Evolutionary conservation across 1,140 invertebrate genomes (phyloP).

Genomic region (Elymnias hypermnestra): DNA sequence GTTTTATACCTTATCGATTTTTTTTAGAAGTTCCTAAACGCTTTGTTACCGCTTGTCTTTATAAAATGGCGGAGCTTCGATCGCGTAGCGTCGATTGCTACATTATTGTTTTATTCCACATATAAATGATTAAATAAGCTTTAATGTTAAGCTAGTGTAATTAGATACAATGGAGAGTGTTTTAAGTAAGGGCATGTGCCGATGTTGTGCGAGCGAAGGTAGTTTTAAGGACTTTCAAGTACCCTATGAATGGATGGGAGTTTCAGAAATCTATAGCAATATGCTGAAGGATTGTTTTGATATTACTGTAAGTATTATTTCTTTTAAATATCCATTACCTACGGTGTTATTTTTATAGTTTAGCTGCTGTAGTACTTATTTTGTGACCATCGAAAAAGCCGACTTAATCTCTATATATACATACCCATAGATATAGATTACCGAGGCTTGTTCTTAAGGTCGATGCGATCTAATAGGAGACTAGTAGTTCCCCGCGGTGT

Average conservation of each 20-base stretch:
- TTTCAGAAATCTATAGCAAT: slow-evolving; percentile 55
- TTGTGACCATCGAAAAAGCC: too few species aligned
- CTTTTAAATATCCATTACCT: not conserved
- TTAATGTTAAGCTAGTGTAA: slow-evolving; percentile 34
- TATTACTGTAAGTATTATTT: slow-evolving; percentile 43
- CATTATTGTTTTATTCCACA: slow-evolving; percentile 24
- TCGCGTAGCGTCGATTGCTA: slow-evolving; percentile 33
- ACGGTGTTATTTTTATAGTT: not conserved
- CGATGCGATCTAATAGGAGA: too few species aligned
- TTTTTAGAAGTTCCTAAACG: not conserved
- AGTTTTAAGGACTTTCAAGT: slow-evolving; percentile 53
- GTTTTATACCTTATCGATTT: slow-evolving; percentile 1
- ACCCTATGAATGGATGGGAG: slow-evolving; percentile 60
- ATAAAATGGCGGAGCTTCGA: slow-evolving; percentile 53
- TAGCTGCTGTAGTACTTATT: not conserved
- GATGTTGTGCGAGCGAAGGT: slow-evolving; percentile 60
- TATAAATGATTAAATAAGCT: slow-evolving; percentile 28
- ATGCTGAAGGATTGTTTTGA: slow-evolving; percentile 64
- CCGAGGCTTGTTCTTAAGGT: too few species aligned
- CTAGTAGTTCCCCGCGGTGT: too few species aligned
- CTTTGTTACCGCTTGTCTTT: slow-evolving; percentile 13
- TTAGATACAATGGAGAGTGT: slow-evolving; percentile 43
- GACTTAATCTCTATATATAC: too few species aligned
- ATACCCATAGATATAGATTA: too few species aligned
- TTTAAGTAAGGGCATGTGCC: slow-evolving; percentile 47